A percentile compares a stretch with the other conserved stretches of the same genome.
Conservation (phyloP, 2,797 vertebrate species). For the Enteromius treurensis region DNA sequence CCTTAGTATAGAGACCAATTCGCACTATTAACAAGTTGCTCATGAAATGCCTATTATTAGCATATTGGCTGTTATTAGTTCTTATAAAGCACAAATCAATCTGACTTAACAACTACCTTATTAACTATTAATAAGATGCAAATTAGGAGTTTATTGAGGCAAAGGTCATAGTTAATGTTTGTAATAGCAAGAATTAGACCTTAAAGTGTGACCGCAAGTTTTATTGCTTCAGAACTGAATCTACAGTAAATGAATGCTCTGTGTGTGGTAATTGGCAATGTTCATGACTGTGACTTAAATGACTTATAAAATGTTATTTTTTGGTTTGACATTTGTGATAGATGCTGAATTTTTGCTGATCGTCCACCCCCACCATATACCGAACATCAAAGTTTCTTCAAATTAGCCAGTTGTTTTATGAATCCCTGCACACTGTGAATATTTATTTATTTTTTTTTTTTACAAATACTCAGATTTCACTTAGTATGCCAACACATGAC, state of each 20-base stretch:
- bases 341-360: not conserved
- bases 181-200: not conserved
- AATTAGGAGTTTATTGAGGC: too few relatives aligned
- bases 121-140: too few relatives aligned
- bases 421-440: not conserved
- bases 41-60: not conserved
- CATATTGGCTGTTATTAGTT: not conserved
- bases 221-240: not conserved
- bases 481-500: not conserved
- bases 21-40: not conserved
- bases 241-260: not conserved
- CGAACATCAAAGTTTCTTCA: not conserved
- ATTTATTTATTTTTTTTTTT: not conserved
- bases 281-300: not conserved
- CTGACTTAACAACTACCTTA: too few relatives aligned
- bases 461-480: conserved; percentile 11
- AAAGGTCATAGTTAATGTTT: not conserved
- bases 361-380: not conserved
- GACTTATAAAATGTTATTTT: not conserved
- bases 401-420: not conserved
- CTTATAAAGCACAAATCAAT: not conserved
- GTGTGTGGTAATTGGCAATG: not conserved
- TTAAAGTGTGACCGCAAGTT: not conserved
- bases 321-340: not conserved
- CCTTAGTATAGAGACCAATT: not conserved